Base-by-base conservation (phyloP, 2,113 vertebrate species). In the Plecotus auritus region DNA sequence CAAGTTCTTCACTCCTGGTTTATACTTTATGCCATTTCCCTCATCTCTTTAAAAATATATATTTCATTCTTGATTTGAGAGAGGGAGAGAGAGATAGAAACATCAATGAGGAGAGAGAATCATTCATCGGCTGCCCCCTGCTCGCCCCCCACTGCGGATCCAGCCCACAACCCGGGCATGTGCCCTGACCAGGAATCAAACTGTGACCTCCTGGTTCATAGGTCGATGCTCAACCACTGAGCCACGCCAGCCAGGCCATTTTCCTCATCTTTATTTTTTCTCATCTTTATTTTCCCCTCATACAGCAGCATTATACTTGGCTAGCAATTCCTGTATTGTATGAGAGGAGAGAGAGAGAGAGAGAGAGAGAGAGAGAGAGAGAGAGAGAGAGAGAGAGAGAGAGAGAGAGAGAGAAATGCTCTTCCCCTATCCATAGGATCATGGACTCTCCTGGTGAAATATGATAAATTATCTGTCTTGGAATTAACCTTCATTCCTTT, bases 381-480 rank as follows among this genome's bases (percentile, higher is more conserved):
- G 20, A 22, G 35, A 23, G 37, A 86, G 56, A 35, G 37, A 78
- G 88, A 94, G 59, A 70, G 54, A 93, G 45, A 14, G 37, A 26
- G 70, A 26, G 35, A 37, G 69, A 6, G 35, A 23, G 20, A 12
- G 35, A 7, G 37, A 13, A 5, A 13, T 90, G 40, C 51, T 90
- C 88, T 88, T 89, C 59, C 77, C 93, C 82, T 88, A 81, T 87
- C 92, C 83, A 61, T 61, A 32, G 49, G 82, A 91, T 95, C 95
- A 95, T 90, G 94, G 76, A 51, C 91, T 95, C 92, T 78, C 69
- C 49, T 80, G 80, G 89, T 67, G 84, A 95, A 83, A 96, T 84
- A 66, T 81, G 86, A 91, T 76, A 70, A 83, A 95, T 80, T 47
- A 97, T 85, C 82, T 35, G 97, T 64, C 37, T 35, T 85, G 87